A percentile compares a stretch with the other conserved stretches of the same genome.
These are phyloP conservation scores for Gastrophryne carolinensis DNA, from an alignment of 2,797 vertebrate species.

Conservation along the genomic window DNA sequence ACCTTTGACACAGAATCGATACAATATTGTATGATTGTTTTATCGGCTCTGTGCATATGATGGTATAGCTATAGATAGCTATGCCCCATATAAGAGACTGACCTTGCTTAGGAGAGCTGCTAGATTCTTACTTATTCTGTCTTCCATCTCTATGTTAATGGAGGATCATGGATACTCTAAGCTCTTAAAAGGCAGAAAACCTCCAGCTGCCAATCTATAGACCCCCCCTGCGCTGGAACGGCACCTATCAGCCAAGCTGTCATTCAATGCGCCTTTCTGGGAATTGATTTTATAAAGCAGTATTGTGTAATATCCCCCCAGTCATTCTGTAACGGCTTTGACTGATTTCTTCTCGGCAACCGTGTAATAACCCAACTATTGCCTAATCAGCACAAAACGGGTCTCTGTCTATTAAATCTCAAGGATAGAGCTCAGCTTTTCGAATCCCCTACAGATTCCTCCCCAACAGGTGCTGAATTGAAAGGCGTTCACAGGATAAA, in stretches of 20 bases:
- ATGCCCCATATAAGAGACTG: too few species aligned
- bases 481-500: too few species aligned
- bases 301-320: slow-evolving; percentile 22
- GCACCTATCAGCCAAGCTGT: not conserved
- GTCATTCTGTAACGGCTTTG: slow-evolving; percentile 2
- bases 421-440: not conserved
- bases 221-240: not conserved
- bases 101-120: too few species aligned
- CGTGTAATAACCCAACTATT: slow-evolving; percentile 13
- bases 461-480: not conserved
- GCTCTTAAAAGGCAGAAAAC: not conserved
- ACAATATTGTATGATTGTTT: too few species aligned
- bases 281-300: slow-evolving; percentile 25
- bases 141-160: not conserved
- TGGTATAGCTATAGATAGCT: too few species aligned
- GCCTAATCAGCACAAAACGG: slow-evolving; percentile 18
- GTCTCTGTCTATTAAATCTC: not conserved
- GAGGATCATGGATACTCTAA: not conserved
- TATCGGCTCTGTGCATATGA: too few species aligned
- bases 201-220: not conserved
- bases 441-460: not conserved
- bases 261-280: slow-evolving; percentile 1
- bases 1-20: too few species aligned
- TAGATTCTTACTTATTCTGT: not conserved
- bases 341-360: slow-evolving; percentile 27